These are phyloP conservation scores for Exaiptasia diaphana DNA, from an alignment of 64 coral and sea anemone genomes.

Conservation along the genomic window DNA sequence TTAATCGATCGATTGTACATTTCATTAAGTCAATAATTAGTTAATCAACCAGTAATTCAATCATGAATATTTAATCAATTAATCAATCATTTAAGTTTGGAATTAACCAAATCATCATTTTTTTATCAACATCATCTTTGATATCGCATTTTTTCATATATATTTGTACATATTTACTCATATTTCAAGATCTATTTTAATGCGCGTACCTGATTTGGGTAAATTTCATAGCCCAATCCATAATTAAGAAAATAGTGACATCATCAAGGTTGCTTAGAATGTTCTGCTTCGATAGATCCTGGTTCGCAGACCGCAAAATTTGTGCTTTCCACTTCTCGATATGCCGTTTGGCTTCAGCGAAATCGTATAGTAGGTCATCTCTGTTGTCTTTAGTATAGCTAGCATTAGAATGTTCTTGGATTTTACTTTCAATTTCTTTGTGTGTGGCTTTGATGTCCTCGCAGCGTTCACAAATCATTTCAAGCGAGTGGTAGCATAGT, in stretches of 20 bases:
- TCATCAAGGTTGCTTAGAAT: not conserved
- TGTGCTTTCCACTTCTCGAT: slow-evolving; percentile 49
- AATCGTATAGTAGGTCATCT: slow-evolving; percentile 1
- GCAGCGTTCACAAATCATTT: slow-evolving; percentile 22
- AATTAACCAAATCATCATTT: no score
- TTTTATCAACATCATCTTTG: no score
- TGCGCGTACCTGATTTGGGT: not conserved
- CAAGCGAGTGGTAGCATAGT: slow-evolving; percentile 8
- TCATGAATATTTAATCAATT: no score
- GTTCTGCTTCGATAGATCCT: slow-evolving; percentile 47
- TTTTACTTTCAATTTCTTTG: not conserved
- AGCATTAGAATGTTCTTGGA: slow-evolving; percentile 2
- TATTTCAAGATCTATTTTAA: no score
- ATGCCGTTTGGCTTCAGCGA: not conserved
- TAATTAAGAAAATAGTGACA: slow-evolving; percentile 13
- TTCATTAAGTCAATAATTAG: no score
- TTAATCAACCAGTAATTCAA: no score
- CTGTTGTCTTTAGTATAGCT: not conserved
- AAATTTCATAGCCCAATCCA: slow-evolving; percentile 53
- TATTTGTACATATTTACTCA: no score
- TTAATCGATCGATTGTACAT: no score
- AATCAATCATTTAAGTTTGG: no score
- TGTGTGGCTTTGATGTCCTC: slow-evolving; percentile 16
- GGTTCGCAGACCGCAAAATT: slow-evolving; percentile 46
- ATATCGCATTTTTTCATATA: no score